These are phyloP conservation scores for Promerops cafer DNA, from an alignment of 2,113 vertebrate species.

Conservation along the genomic window DNA sequence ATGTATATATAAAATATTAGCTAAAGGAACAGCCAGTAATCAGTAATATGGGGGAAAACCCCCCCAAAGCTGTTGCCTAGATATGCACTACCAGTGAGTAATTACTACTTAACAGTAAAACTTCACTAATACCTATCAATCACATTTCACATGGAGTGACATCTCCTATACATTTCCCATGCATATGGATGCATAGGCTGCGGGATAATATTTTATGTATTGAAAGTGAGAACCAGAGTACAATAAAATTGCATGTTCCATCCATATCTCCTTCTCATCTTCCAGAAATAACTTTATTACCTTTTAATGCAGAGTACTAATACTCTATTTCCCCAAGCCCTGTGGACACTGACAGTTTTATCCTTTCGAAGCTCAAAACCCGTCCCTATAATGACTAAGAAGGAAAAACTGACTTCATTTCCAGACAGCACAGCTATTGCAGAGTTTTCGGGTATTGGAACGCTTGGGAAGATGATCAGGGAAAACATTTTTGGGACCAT, in stretches of 20 bases:
- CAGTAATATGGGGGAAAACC: not conserved
- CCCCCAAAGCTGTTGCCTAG: not conserved
- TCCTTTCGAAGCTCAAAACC: not conserved
- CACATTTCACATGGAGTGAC: not conserved
- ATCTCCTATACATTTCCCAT: not conserved
- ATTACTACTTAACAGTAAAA: constrained; percentile 52
- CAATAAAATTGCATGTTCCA: not conserved
- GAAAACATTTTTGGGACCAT: not conserved
- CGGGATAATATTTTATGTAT: not conserved
- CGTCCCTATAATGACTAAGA: not conserved
- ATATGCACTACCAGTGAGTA: constrained; percentile 8
- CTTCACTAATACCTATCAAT: constrained; percentile 16
- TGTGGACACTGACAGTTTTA: not conserved
- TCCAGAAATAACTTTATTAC: not conserved
- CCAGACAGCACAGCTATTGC: not conserved
- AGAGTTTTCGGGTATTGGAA: not conserved
- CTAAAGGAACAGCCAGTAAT: not conserved
- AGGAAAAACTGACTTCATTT: not conserved
- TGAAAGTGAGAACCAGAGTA: not conserved
- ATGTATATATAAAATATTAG: not conserved
- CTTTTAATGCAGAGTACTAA: not conserved
- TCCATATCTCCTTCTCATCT: not conserved
- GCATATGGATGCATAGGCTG: not conserved
- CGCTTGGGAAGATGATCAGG: not conserved
- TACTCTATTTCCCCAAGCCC: not conserved